phyloP scores from a whole-genome alignment of 2,797 vertebrate species.

The Champsocephalus gunnari region DNA sequence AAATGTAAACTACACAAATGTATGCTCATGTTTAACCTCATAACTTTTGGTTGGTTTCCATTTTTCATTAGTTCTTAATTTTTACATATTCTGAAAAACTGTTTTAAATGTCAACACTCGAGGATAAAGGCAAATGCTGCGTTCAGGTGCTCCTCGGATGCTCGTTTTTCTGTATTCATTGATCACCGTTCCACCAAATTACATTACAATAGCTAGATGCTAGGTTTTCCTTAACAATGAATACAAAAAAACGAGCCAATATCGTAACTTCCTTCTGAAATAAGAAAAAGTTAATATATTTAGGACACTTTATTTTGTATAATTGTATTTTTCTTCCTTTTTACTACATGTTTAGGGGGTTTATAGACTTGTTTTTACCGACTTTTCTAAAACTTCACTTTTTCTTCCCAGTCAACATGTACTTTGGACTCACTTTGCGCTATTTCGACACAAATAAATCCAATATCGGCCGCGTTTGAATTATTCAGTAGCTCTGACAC shows the following conservation, averaged over 20 bases:
- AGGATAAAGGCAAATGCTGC: too few species aligned
- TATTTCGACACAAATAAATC: not conserved
- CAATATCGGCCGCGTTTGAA: conserved; percentile 10
- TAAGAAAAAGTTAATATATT: not conserved
- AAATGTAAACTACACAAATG: not conserved
- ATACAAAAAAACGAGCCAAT: too few species aligned
- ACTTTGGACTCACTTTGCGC: not conserved
- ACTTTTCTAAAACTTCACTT: not conserved
- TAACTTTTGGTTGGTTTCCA: too few species aligned
- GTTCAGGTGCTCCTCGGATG: too few species aligned
- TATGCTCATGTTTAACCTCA: too few species aligned
- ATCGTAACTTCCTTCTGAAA: not conserved
- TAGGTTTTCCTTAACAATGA: too few species aligned
- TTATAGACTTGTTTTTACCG: not conserved
- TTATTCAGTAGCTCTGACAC: not conserved
- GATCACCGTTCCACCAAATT: too few species aligned
- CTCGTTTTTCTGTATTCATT: too few species aligned
- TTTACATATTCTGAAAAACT: not conserved
- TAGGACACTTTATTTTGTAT: not conserved
- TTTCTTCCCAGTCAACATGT: not conserved
- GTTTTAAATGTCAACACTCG: not conserved
- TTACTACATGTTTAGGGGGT: not conserved
- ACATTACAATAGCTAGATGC: too few species aligned
- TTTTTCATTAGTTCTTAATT: not conserved
- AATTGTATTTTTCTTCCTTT: not conserved